Conservation (phyloP, 2,888 invertebrate genomes). For the Ormyrus rosae region DNA sequence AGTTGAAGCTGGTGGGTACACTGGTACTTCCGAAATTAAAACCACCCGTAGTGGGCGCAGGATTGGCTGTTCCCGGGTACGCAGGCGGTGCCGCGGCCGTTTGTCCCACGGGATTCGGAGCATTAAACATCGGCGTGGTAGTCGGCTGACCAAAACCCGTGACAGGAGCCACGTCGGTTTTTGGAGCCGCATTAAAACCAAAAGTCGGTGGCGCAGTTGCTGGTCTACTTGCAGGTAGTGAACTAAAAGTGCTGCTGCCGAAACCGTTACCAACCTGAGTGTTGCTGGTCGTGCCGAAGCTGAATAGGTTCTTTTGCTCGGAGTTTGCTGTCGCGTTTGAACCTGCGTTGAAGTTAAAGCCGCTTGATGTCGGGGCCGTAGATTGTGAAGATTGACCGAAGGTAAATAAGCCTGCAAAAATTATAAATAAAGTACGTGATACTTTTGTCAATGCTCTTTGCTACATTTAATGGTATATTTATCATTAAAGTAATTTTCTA, state of each 20-base stretch:
- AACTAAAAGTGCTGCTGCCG: conserved; percentile 63
- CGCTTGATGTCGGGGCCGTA: conserved; percentile 57
- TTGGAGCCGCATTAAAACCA: conserved; percentile 67
- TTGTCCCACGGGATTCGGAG: conserved; percentile 51
- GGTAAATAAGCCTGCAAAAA: conserved; percentile 63
- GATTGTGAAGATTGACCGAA: conserved; percentile 64
- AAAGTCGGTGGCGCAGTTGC: conserved; percentile 57
- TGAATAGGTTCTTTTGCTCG: conserved; percentile 62
- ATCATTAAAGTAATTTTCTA: no score
- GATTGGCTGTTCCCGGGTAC: conserved; percentile 52
- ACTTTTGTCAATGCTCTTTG: no score
- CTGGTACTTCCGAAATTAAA: conserved; percentile 64
- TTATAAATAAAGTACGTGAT: no score
- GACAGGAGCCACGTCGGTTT: conserved; percentile 59
- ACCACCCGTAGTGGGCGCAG: conserved; percentile 62
- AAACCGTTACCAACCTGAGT: conserved; percentile 61
- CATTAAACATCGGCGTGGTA: conserved; percentile 66
- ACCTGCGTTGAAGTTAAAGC: conserved; percentile 65
- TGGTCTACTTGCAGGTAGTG: neutral
- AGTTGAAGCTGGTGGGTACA: conserved; percentile 46
- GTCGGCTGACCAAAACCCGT: conserved; percentile 65
- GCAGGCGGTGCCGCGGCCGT: conserved; percentile 51
- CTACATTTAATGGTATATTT: no score
- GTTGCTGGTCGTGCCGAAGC: conserved; percentile 61
- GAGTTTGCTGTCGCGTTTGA: conserved; percentile 54